These are phyloP conservation scores for Babyrousa celebensis DNA, from an alignment of 2,797 vertebrate genomes.

Conservation along the genomic window DNA sequence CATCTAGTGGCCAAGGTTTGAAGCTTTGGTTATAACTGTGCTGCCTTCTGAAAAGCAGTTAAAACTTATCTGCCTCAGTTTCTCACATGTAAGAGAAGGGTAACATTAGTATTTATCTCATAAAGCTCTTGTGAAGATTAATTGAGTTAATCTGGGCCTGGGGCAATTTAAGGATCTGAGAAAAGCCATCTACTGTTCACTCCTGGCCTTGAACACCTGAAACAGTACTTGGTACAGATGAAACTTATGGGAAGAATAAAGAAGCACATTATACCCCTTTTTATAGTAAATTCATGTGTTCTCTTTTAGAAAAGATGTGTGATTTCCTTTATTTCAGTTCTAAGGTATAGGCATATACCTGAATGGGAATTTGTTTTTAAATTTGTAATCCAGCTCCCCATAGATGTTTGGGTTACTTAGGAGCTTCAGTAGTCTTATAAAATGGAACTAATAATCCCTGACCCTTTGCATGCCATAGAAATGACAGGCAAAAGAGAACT, in stretches of 20 bases:
- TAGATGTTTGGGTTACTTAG: background rate
- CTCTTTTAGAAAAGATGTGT: background rate
- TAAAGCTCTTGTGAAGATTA: constrained; percentile 38
- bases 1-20: background rate
- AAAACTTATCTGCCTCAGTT: background rate
- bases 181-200: background rate
- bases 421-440: background rate
- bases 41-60: background rate
- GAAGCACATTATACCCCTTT: background rate
- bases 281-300: background rate
- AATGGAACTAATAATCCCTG: background rate
- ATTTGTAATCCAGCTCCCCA: background rate
- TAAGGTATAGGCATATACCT: background rate
- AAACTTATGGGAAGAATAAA: background rate
- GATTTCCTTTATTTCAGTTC: constrained; percentile 1
- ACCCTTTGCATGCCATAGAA: background rate
- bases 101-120: background rate
- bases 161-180: constrained; percentile 26
- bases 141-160: background rate
- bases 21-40: background rate
- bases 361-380: constrained; percentile 45
- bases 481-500: constrained; percentile 17
- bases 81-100: background rate
- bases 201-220: background rate
- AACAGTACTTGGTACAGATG: background rate